Conservation (phyloP, 1,140 invertebrate species). For the Ceratoteleas bidentatus region DNA sequence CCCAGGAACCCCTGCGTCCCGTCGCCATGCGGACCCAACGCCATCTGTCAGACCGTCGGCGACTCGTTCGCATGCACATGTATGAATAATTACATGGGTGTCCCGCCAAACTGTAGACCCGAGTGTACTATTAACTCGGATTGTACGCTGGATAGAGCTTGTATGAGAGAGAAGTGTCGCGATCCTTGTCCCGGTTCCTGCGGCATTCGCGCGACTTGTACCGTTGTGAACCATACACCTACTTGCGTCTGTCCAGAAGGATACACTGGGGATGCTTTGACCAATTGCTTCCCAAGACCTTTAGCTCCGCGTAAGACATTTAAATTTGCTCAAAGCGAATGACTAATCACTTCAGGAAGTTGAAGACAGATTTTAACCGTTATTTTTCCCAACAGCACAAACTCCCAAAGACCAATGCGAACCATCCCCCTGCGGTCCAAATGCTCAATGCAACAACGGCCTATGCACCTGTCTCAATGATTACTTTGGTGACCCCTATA, state of each 20-base stretch:
- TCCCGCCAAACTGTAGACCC: slow-evolving; percentile 84
- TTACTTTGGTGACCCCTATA: slow-evolving; percentile 88
- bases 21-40: slow-evolving; percentile 86
- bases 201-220: slow-evolving; percentile 85
- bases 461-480: slow-evolving; percentile 87
- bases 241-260: slow-evolving; percentile 86
- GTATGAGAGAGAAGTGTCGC: slow-evolving; percentile 85
- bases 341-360: background rate
- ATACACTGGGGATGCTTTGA: slow-evolving; percentile 89
- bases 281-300: slow-evolving; percentile 81
- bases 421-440: slow-evolving; percentile 88
- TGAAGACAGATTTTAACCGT: background rate
- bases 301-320: slow-evolving; percentile 67
- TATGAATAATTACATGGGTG: slow-evolving; percentile 83
- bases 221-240: slow-evolving; percentile 86
- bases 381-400: slow-evolving; percentile 66
- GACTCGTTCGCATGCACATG: slow-evolving; percentile 85
- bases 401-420: slow-evolving; percentile 84
- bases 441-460: slow-evolving; percentile 86
- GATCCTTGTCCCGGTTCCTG: slow-evolving; percentile 86
- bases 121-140: slow-evolving; percentile 86
- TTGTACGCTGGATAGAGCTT: slow-evolving; percentile 85
- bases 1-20: slow-evolving; percentile 83
- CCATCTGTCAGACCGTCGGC: slow-evolving; percentile 84
- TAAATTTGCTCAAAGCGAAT: background rate